phyloP scores from a whole-genome alignment of 2,797 vertebrate species.

The Passerculus sandwichensis region DNA sequence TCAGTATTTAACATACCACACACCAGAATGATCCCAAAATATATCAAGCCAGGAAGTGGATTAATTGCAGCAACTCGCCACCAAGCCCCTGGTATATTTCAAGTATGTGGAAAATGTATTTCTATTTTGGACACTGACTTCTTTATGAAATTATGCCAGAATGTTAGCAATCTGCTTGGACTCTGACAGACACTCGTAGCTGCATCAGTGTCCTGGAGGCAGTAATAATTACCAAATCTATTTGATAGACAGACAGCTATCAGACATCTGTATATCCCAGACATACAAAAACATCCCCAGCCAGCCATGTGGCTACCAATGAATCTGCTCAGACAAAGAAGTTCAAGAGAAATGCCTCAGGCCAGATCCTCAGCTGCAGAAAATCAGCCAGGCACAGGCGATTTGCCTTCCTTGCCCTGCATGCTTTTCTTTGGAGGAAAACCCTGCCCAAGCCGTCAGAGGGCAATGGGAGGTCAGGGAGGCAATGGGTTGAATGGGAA shows the following conservation, averaged over 20 bases:
- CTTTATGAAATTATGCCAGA: constrained; percentile 12
- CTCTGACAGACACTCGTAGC: constrained; percentile 10
- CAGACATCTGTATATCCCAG: constrained; percentile 69
- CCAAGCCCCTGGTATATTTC: constrained; percentile 28
- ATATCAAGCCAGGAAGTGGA: constrained; percentile 18
- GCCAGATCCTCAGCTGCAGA: constrained; percentile 64
- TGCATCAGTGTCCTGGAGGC: constrained; percentile 53
- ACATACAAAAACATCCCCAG: constrained; percentile 63
- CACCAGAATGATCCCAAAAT: constrained; percentile 22
- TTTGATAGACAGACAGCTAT: constrained; percentile 41
- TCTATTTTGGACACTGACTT: constrained; percentile 38
- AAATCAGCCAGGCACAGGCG: constrained; percentile 18
- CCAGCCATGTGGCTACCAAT: constrained; percentile 62
- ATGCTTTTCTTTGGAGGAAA: constrained; percentile 25
- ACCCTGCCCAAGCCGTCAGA: neutral
- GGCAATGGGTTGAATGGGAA: neutral
- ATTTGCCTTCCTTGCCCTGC: constrained; percentile 17
- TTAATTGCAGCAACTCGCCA: neutral
- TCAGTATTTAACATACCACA: neutral
- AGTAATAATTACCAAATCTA: constrained; percentile 39
- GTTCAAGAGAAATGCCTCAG: constrained; percentile 58
- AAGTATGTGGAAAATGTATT: neutral
- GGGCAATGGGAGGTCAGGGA: constrained; percentile 37
- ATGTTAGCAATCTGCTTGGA: constrained; percentile 2
- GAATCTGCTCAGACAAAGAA: constrained; percentile 62